phyloP scores from a whole-genome alignment of 2,797 vertebrate species.

The Balearica regulorum region DNA sequence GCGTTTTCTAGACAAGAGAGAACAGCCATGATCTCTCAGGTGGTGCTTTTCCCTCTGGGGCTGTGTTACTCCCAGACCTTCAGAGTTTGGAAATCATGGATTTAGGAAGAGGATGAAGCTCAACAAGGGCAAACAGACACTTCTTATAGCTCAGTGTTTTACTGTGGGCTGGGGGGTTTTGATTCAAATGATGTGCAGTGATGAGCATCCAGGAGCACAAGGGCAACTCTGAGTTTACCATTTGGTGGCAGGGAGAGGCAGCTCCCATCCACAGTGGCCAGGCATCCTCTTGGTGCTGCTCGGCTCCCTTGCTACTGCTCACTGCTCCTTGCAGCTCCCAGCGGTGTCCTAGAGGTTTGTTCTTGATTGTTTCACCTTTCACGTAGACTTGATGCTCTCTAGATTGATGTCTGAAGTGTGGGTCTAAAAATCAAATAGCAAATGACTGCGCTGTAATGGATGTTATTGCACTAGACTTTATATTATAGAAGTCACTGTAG shows the following conservation, averaged over 20 bases:
- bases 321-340: not conserved
- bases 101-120: not conserved
- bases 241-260: not conserved
- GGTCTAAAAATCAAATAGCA: constrained; percentile 29
- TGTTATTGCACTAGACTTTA: not conserved
- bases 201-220: not conserved
- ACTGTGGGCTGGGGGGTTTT: not conserved
- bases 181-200: not conserved
- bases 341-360: not conserved
- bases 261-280: not conserved
- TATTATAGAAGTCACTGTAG: constrained; percentile 14
- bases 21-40: not conserved
- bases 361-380: constrained; percentile 7
- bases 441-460: not conserved
- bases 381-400: not conserved
- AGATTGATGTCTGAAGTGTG: not conserved
- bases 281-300: not conserved
- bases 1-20: not conserved
- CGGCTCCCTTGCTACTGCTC: not conserved
- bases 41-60: not conserved
- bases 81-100: not conserved
- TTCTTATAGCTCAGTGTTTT: not conserved
- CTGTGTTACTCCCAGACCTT: not conserved
- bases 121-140: not conserved
- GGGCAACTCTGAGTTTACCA: not conserved